phyloP scores from a whole-genome alignment of 2,113 vertebrate genomes.

The Laterallus jamaicensis region DNA sequence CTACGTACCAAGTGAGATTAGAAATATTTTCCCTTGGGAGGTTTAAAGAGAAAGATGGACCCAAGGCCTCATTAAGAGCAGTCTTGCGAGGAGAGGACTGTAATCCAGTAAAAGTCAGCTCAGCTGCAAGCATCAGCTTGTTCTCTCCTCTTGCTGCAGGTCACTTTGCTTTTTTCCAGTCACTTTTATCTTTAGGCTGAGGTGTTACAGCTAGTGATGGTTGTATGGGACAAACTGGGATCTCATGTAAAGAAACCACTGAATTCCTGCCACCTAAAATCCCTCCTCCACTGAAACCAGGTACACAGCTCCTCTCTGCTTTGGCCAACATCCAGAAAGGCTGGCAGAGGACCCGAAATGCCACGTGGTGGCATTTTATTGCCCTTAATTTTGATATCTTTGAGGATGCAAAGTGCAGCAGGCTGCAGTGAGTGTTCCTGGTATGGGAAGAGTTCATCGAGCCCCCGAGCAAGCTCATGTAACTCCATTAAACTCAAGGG shows the following conservation, averaged over 20 bases:
- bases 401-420: neutral
- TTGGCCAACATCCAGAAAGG: neutral
- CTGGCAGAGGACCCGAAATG: neutral
- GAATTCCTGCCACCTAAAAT: neutral
- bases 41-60: neutral
- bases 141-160: neutral
- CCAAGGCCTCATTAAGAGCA: constrained; percentile 1
- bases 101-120: constrained; percentile 35
- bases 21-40: neutral
- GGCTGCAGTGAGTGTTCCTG: neutral
- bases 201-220: neutral
- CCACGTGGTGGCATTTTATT: rapidly evolving
- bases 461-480: neutral
- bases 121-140: neutral
- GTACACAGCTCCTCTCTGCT: neutral
- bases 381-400: neutral
- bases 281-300: neutral
- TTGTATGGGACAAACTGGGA: neutral
- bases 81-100: neutral
- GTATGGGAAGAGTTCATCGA: neutral
- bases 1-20: neutral
- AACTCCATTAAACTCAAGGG: neutral
- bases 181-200: neutral
- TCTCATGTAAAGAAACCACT: neutral
- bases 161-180: neutral